Conservation (phyloP, 2,888 invertebrate genomes). For the Prosapia bicincta region DNA sequence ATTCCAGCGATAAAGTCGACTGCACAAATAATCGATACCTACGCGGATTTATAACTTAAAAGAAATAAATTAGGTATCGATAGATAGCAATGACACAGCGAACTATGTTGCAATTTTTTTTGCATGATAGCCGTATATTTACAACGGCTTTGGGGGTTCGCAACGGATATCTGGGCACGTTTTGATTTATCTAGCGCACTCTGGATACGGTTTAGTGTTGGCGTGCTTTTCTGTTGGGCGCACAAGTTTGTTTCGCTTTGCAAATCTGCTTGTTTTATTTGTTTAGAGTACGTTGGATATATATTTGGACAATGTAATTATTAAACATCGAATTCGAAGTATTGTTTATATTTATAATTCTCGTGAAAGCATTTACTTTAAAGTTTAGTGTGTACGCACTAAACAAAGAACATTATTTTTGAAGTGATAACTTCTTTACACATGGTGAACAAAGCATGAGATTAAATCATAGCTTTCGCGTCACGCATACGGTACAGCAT, state of each 20-base stretch:
- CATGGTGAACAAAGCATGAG: no score
- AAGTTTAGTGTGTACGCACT: no score
- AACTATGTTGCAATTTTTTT: not conserved
- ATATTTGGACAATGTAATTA: no score
- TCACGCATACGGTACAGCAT: no score
- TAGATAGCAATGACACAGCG: not conserved
- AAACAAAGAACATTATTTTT: no score
- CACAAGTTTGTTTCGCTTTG: not conserved
- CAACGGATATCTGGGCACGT: not conserved
- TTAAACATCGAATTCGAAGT: no score
- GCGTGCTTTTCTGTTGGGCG: not conserved
- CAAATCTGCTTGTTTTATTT: no score
- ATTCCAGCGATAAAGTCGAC: not conserved
- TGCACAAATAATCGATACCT: constrained; percentile 2
- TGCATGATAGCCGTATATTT: not conserved
- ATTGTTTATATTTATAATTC: no score
- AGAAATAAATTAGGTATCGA: not conserved
- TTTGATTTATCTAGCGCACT: not conserved
- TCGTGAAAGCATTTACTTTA: no score
- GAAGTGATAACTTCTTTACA: no score
- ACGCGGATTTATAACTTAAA: not conserved
- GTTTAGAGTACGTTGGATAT: no score
- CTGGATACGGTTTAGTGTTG: not conserved
- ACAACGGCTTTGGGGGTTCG: not conserved
- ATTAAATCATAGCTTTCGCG: no score